These are phyloP conservation scores for Odontomachus brunneus DNA, from an alignment of 1,140 invertebrate species.

Conservation along the genomic window DNA sequence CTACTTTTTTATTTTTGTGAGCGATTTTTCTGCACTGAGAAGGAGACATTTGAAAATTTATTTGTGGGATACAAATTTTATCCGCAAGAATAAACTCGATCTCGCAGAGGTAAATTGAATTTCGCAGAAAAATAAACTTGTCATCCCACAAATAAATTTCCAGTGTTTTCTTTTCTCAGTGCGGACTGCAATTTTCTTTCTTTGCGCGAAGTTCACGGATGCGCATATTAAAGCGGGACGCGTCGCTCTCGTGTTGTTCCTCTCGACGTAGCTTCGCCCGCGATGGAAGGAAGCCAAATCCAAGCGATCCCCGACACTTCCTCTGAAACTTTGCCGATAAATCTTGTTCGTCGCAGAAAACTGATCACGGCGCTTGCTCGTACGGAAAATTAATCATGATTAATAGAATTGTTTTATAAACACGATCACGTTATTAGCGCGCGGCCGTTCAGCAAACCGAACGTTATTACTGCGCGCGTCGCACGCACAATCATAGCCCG, in stretches of 20 bases:
- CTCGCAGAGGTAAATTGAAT: no score
- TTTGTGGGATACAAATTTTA: no score
- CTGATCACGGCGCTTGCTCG: neutral
- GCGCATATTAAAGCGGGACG: neutral
- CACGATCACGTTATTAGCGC: neutral
- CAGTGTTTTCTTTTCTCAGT: no score
- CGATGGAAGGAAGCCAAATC: neutral
- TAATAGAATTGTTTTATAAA: constrained; percentile 17
- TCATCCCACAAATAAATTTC: no score
- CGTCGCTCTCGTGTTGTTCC: neutral
- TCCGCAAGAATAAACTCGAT: no score
- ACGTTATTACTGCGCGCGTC: constrained; percentile 20
- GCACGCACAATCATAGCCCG: neutral
- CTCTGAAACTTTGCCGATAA: constrained; percentile 1
- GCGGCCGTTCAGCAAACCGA: neutral
- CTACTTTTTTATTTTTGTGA: no score
- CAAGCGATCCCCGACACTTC: neutral
- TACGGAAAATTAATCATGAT: neutral
- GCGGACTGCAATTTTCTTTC: neutral
- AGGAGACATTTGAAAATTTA: no score
- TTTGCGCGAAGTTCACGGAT: neutral
- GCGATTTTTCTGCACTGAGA: no score
- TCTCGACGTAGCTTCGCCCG: neutral
- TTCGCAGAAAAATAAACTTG: no score
- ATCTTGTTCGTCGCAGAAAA: neutral